Percentiles rank a stretch among this genome's conserved stretches.
These are phyloP conservation scores for Tridacna crocea DNA, from an alignment of 2,888 invertebrate genomes.

Conservation along the genomic window DNA sequence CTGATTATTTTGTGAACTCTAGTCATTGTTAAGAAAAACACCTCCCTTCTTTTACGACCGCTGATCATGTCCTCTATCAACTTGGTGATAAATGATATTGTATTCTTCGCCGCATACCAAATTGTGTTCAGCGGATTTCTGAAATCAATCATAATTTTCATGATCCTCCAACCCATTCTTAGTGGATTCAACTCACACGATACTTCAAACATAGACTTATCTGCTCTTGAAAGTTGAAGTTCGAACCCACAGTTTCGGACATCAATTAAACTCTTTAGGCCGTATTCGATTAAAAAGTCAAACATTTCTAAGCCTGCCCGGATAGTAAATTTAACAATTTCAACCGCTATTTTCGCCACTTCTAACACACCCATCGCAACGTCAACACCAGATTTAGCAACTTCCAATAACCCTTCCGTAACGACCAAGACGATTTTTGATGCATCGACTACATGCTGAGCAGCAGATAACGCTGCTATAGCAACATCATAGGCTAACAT, in stretches of 20 bases:
- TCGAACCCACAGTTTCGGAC: conserved; percentile 57
- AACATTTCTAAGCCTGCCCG: conserved; percentile 37
- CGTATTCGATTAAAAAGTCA: conserved; percentile 45
- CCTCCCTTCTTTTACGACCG: conserved; percentile 28
- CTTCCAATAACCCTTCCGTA: conserved; percentile 40
- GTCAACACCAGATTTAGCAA: conserved; percentile 47
- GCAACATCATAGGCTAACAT: conserved; percentile 59
- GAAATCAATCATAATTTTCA: conserved; percentile 44
- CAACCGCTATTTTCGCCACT: conserved; percentile 45
- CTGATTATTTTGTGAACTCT: neutral
- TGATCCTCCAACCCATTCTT: conserved; percentile 34
- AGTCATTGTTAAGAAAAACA: neutral
- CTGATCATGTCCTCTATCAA: neutral
- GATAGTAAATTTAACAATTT: conserved; percentile 46
- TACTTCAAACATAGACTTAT: conserved; percentile 44
- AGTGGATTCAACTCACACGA: conserved; percentile 53
- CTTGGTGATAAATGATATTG: conserved; percentile 32
- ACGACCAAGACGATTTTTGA: conserved; percentile 51
- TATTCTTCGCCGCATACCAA: conserved; percentile 48
- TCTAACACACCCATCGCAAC: conserved; percentile 45
- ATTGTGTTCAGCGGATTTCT: conserved; percentile 38
- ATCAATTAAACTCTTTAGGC: conserved; percentile 44
- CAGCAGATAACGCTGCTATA: conserved; percentile 50
- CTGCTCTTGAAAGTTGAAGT: conserved; percentile 27
- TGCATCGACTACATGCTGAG: conserved; percentile 59